Percentiles rank a stretch among this genome's conserved stretches.
These are phyloP conservation scores for Pseudomyrmex dendroicus DNA, from an alignment of 1,140 invertebrate genomes.

Conservation along the genomic window DNA sequence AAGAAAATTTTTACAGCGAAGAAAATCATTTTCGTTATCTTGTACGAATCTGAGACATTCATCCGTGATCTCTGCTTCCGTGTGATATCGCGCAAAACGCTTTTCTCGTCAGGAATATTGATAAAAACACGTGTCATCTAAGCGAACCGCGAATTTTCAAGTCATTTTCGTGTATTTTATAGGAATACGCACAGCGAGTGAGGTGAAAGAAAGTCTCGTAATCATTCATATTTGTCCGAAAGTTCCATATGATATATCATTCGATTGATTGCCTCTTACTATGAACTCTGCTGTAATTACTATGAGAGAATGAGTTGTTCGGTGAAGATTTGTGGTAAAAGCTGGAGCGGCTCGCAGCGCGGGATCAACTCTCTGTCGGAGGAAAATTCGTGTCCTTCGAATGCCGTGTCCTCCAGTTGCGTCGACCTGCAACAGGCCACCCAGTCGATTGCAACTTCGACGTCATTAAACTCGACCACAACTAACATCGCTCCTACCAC, in stretches of 20 bases:
- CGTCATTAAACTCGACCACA: conserved; percentile 23
- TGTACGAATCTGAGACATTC: background rate
- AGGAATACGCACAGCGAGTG: conserved; percentile 7
- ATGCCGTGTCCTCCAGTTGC: conserved; percentile 24
- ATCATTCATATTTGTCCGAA: background rate
- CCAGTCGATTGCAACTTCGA: conserved; percentile 45
- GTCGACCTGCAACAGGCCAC: conserved; percentile 38
- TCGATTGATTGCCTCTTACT: conserved; percentile 51
- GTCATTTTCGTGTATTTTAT: background rate
- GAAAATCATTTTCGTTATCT: background rate
- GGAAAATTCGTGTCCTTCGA: conserved; percentile 69
- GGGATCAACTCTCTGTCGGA: conserved; percentile 82
- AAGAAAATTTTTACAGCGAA: background rate
- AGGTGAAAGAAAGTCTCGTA: background rate
- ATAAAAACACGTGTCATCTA: conserved; percentile 2
- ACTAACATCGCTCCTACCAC: conserved; percentile 7
- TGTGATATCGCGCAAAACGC: background rate
- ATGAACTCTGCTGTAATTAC: conserved; percentile 67
- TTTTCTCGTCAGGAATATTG: background rate
- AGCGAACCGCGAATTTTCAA: background rate
- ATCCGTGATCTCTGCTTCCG: background rate
- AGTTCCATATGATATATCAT: conserved; percentile 14
- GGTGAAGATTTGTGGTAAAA: conserved; percentile 82
- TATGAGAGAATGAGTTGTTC: conserved; percentile 84
- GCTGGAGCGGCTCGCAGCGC: conserved; percentile 81